These are phyloP conservation scores for Raja brachyura DNA, from an alignment of 2,113 vertebrate species.

Conservation along the genomic window DNA sequence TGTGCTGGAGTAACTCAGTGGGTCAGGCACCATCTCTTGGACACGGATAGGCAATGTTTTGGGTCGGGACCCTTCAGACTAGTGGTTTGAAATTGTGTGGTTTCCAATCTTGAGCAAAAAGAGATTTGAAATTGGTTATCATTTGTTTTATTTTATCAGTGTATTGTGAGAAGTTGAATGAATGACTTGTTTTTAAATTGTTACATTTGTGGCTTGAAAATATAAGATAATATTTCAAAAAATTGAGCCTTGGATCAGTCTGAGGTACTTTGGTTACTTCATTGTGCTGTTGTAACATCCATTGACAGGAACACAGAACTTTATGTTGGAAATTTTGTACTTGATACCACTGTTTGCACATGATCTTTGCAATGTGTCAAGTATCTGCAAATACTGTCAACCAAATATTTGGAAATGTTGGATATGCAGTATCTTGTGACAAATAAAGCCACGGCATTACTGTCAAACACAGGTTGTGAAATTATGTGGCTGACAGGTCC, in stretches of 20 bases:
- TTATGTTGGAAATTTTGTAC: neutral
- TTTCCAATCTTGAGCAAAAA: neutral
- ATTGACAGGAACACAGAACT: neutral
- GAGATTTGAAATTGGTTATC: neutral
- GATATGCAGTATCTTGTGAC: neutral
- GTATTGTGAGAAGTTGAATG: neutral
- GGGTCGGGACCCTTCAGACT: too few species aligned
- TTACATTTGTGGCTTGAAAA: neutral
- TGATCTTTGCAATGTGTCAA: slow-evolving; percentile 16
- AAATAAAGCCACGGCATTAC: neutral
- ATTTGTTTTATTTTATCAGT: neutral
- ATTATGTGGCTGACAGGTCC: neutral
- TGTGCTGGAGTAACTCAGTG: too few species aligned
- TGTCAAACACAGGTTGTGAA: too few species aligned
- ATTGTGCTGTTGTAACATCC: neutral
- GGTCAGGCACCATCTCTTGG: too few species aligned
- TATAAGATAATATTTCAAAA: too few species aligned
- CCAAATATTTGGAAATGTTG: slow-evolving; percentile 24
- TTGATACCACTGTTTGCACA: neutral
- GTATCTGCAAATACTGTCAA: neutral
- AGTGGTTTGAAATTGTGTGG: too few species aligned
- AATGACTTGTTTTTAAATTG: neutral
- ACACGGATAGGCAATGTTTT: too few species aligned
- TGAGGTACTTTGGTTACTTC: neutral
- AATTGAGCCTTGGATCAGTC: too few species aligned